phyloP scores from a whole-genome alignment of 2,113 vertebrate genomes.

The Saccopteryx bilineata region DNA sequence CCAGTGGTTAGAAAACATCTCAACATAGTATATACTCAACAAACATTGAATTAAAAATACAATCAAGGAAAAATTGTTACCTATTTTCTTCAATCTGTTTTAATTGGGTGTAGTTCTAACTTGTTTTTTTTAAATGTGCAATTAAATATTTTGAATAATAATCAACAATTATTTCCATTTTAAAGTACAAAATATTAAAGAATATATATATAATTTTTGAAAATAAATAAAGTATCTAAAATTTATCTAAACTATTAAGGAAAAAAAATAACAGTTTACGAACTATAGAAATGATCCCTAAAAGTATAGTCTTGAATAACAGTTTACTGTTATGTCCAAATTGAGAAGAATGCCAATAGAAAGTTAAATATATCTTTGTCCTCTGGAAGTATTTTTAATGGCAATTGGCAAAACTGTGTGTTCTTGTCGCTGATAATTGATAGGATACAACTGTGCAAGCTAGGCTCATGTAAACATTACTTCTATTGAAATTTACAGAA shows the following conservation, averaged over 20 bases:
- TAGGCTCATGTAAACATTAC: background rate
- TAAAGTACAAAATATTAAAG: background rate
- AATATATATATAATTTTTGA: background rate
- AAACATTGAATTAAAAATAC: conserved; percentile 34
- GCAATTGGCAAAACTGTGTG: background rate
- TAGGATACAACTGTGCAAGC: background rate
- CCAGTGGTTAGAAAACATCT: background rate
- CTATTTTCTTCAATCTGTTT: background rate
- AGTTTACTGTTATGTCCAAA: background rate
- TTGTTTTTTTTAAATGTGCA: background rate
- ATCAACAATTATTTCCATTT: background rate
- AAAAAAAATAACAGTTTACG: background rate
- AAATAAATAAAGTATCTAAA: background rate
- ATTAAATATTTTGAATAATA: conserved; percentile 1
- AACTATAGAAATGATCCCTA: too few species aligned
- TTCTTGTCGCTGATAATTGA: background rate
- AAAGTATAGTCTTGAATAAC: background rate
- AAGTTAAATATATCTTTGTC: background rate
- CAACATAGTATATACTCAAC: background rate
- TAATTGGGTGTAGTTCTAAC: background rate
- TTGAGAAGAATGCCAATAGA: background rate
- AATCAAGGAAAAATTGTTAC: background rate
- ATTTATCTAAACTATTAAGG: background rate
- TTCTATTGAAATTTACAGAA: background rate
- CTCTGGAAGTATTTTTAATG: background rate